phyloP scores from a whole-genome alignment of 2,888 invertebrate genomes.

The Serrognathus titanus region DNA sequence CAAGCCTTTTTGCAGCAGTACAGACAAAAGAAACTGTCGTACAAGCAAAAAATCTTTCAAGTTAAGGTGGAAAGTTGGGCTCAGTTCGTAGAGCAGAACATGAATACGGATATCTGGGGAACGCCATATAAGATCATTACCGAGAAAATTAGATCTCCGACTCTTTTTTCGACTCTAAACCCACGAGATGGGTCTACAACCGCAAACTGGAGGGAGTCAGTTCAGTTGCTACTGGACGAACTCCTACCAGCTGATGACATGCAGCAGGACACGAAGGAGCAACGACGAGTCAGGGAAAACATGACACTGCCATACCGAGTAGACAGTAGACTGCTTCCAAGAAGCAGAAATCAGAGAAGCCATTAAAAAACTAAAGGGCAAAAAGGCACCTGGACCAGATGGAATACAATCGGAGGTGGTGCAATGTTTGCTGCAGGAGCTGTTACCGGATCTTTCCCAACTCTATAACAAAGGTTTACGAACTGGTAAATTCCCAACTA shows the following conservation, averaged over 20 bases:
- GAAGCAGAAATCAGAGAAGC: no score
- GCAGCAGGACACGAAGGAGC: neutral
- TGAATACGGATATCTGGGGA: slow-evolving; percentile 1
- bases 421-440: no score
- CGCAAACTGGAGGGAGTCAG: slow-evolving; percentile 9
- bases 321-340: no score
- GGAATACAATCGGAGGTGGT: no score
- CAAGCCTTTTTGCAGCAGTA: no score
- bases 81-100: neutral
- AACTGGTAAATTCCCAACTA: no score
- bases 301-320: neutral
- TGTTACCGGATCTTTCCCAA: no score
- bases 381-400: no score
- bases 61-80: neutral
- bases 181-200: slow-evolving; percentile 6
- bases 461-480: no score
- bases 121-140: neutral
- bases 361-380: no score
- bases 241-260: slow-evolving; percentile 13
- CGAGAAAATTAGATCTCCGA: slow-evolving; percentile 5
- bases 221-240: neutral
- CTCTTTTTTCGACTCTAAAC: neutral
- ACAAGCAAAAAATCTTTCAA: neutral
- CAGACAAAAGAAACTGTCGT: no score
- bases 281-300: neutral